These are phyloP conservation scores for Sebastes iracundus DNA, from an alignment of 2,797 vertebrate genomes.

Conservation along the genomic window DNA sequence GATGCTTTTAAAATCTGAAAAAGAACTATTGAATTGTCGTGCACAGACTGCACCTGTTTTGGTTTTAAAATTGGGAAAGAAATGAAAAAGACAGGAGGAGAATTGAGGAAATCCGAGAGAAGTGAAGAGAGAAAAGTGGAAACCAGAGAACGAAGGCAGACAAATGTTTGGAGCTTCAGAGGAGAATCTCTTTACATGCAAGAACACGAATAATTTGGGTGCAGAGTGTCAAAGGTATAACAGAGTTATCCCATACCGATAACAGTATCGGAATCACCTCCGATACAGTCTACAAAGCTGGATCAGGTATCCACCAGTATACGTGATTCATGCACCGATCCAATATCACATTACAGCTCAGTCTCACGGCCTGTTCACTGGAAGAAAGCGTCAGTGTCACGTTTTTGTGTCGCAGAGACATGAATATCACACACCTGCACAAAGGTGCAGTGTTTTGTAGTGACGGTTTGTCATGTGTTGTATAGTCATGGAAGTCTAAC, in stretches of 20 bases:
- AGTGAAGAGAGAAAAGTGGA: not conserved
- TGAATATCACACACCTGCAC: too few relatives aligned
- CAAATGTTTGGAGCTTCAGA: not conserved
- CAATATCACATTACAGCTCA: too few relatives aligned
- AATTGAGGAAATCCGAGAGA: not conserved
- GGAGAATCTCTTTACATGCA: constrained; percentile 7
- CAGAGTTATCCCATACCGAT: not conserved
- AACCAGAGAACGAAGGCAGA: not conserved
- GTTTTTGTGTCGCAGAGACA: too few relatives aligned
- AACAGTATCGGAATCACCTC: not conserved
- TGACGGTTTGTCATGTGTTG: too few relatives aligned
- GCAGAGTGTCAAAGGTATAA: not conserved
- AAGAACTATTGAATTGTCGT: not conserved
- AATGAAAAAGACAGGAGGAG: not conserved
- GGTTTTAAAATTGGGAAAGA: not conserved
- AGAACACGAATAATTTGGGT: constrained; percentile 13
- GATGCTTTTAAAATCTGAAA: not conserved
- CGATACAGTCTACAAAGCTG: too few relatives aligned
- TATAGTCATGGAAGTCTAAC: too few relatives aligned
- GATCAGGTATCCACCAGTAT: too few relatives aligned
- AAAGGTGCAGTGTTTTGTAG: too few relatives aligned
- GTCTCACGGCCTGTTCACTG: too few relatives aligned
- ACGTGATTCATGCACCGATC: too few relatives aligned
- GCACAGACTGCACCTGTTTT: not conserved
- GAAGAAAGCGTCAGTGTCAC: too few relatives aligned